A percentile compares a stretch with the other conserved stretches of the same genome.
Evolutionary conservation across 2,888 invertebrate genomes (phyloP).

Genomic region (Pheosia tremula): DNA sequence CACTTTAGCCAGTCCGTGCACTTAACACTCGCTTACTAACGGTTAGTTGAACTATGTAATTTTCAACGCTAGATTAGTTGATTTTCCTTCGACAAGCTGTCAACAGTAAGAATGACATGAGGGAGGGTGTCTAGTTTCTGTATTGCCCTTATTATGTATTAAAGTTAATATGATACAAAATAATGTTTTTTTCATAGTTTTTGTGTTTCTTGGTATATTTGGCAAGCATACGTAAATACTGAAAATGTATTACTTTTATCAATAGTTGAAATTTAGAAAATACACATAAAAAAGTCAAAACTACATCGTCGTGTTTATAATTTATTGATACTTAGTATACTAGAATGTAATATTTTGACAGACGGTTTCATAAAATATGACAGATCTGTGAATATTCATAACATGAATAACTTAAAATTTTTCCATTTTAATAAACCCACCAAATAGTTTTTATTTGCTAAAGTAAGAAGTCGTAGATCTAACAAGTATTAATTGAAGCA

Average conservation of each 20-base stretch:
- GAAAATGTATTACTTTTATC: background rate
- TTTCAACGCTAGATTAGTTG: slow-evolving; percentile 2
- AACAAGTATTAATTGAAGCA: too few relatives aligned
- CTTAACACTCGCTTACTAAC: slow-evolving; percentile 20
- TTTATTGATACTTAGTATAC: background rate
- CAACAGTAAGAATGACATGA: background rate
- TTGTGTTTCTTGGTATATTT: background rate
- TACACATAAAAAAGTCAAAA: background rate
- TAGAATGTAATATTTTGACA: background rate
- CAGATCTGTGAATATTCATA: background rate
- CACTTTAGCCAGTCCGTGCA: slow-evolving; percentile 14
- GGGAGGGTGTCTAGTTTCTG: background rate
- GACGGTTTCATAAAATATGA: background rate
- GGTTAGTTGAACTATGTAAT: slow-evolving; percentile 10
- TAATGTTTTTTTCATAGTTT: background rate
- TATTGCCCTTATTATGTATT: background rate
- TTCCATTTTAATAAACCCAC: too few relatives aligned
- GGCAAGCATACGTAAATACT: too few relatives aligned
- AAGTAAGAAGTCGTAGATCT: too few relatives aligned
- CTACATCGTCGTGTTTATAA: background rate
- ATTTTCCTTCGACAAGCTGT: background rate
- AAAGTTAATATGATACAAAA: background rate
- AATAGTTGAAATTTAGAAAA: background rate
- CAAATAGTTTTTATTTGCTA: too few relatives aligned
- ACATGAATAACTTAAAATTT: background rate